Base-by-base conservation (phyloP, 37 sponge, comb jelly and placozoan genomes). In the Amphimedon queenslandica region DNA sequence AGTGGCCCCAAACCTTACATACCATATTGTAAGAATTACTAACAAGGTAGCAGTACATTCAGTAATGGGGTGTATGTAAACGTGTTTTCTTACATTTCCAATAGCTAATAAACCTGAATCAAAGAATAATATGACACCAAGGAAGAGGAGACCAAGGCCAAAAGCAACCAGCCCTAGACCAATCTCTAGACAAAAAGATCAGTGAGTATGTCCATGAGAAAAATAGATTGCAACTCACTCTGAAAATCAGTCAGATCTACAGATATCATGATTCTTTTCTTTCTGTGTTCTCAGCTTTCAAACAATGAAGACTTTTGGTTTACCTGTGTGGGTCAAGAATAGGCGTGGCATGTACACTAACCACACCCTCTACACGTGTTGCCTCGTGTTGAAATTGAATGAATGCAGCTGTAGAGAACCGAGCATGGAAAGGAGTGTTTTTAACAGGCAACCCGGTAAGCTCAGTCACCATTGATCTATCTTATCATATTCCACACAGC, bases 51-150 rank as follows among this genome's bases (percentile, higher is more conserved):
- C 11, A 63, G 27, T 31, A 63, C 64, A 63, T 10, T 63, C n/a
- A n/a, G 13, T 29, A 63, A 10, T 63, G 64, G 23, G 64, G 8
- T n/a, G n/a, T n/a, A n/a, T n/a, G n/a, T n/a, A n/a, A n/a, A n/a
- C n/a, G n/a, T n/a, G 23, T 39, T 35, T 37, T 67, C 90, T 84
- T 63, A 96, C 94, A 75, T 96, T 96, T 60, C 96, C 96, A 88
- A 96, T 92, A 4, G 96, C 96, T 63, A 96, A 51, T 23, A 96
- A 84, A 40, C 88, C 96, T 77, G 77, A 83, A 63, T 96, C 96
- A 58, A 96, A 96, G 64, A 96, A 78, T 51, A 96, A 80, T 0
- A 96, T 55, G 58, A 92, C 87, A 28, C 96, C 96, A 0, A 96
- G 91, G 25, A 78, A 70, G 2, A 96, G 84, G 58, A 96, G 92